phyloP scores from a whole-genome alignment of 2,113 vertebrate genomes.

The Bubo blakistoni region DNA sequence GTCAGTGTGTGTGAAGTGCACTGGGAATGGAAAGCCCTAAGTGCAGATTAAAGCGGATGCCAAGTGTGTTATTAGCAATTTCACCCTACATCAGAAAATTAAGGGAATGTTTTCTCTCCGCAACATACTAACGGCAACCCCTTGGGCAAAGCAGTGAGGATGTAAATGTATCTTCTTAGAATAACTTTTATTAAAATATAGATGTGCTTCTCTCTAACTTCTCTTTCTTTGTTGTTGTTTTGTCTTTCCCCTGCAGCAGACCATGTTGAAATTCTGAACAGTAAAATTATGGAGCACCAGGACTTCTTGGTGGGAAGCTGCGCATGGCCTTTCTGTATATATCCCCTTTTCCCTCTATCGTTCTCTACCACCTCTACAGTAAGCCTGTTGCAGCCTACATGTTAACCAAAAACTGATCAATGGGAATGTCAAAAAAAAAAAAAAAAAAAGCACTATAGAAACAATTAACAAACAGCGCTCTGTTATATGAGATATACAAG shows the following conservation, averaged over 20 bases:
- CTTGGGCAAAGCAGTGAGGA: neutral
- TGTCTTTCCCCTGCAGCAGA: constrained; percentile 74
- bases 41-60: neutral
- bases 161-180: neutral
- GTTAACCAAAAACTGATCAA: constrained; percentile 82
- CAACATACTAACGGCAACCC: neutral
- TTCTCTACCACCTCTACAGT: constrained; percentile 88
- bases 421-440: constrained; percentile 74
- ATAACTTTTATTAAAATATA: neutral
- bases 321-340: constrained; percentile 83
- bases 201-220: neutral
- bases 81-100: neutral
- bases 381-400: constrained; percentile 87
- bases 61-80: neutral
- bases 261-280: constrained; percentile 86
- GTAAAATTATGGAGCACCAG: constrained; percentile 83
- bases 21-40: neutral
- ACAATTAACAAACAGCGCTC: constrained; percentile 68
- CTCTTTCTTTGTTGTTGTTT: constrained; percentile 32
- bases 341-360: constrained; percentile 64
- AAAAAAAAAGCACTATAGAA: constrained; percentile 69
- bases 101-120: neutral
- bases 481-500: constrained; percentile 74
- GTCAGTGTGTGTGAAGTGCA: neutral
- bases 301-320: constrained; percentile 84